A percentile compares a stretch with the other conserved stretches of the same genome.
Conservation (phyloP, 2,888 invertebrate genomes). For the Autographa pulchrina region DNA sequence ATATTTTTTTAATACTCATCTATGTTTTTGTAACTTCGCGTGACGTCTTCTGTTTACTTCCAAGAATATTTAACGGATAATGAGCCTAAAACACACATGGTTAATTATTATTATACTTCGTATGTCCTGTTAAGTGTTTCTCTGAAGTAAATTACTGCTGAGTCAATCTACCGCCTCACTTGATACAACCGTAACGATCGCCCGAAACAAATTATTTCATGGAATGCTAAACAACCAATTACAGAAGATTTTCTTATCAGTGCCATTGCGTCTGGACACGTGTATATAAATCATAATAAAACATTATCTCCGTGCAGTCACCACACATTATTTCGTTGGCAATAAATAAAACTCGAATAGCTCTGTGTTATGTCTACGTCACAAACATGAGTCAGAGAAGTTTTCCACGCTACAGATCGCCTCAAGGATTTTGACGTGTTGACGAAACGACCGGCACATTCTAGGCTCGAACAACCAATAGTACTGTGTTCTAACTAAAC, state of each 20-base stretch:
- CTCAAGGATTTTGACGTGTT: constrained; percentile 69
- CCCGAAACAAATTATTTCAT: constrained; percentile 17
- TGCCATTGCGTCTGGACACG: constrained; percentile 16
- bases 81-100: neutral
- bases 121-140: neutral
- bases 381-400: constrained; percentile 64
- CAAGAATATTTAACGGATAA: neutral
- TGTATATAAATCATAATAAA: constrained; percentile 32
- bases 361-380: constrained; percentile 39
- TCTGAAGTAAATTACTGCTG: too few species aligned
- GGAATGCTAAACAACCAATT: constrained; percentile 22
- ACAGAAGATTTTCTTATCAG: constrained; percentile 25
- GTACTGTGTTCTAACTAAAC: constrained; percentile 16
- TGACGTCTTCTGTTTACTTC: constrained; percentile 5
- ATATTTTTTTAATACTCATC: neutral
- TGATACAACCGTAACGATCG: neutral
- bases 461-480: constrained; percentile 38
- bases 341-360: constrained; percentile 21
- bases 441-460: constrained; percentile 41
- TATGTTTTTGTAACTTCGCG: neutral
- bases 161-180: neutral
- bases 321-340: constrained; percentile 25
- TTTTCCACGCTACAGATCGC: constrained; percentile 72
- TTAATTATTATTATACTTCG: neutral
- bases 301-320: constrained; percentile 24